Evolutionary conservation across 2,888 invertebrate genomes (phyloP), one percentile per base, ranked within the genome.

Genomic region (Synanthedon vespiformis): DNA sequence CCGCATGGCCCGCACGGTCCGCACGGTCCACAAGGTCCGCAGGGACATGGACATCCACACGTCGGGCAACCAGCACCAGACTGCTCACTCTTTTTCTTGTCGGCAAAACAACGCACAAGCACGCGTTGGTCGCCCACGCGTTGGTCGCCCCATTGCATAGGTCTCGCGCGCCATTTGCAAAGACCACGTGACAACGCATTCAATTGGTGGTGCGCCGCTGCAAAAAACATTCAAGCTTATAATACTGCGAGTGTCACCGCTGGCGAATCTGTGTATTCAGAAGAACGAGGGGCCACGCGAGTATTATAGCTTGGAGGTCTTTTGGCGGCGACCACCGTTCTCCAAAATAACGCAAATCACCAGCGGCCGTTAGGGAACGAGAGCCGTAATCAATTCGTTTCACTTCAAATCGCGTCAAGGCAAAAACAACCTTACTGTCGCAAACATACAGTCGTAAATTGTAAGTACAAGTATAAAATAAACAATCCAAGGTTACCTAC

Each of bases 241-340:
- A 80, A 83, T 80, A 83, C 83, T 76, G 70, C 72, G 63, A 70
- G 71, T 57, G 58, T 48, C 61, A 64, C 65, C 65, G 68, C 68
- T 66, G 63, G 74, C 68, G 74, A 66, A 64, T 62, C 62, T 66
- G 62, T 80, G 73, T 81, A 80, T 76, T 77, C 67, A 63, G 81
- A 77, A 75, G 80, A 81, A 81, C 77, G 74, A 69, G 61, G 66
- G 61, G 61, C 63, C 67, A 68, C 70, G 72, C 75, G 74, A 83
- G 82, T 82, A 82, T 82, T 81, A 80, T 76, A 82, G 72, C 70
- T 63, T 74, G 78, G 78, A 74, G 61, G 68, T 75, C 73, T 70
- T 62, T 67, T 65, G 64, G 71, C 69, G 69, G 74, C 72, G 72
- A 68, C 77, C 75, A 72, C 73, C 78, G 79, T 81, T 79, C 83